Percentiles rank a stretch among this genome's conserved stretches.
Conservation (phyloP, 2,888 invertebrate genomes). For the Lepetodrilus schrolli region DNA sequence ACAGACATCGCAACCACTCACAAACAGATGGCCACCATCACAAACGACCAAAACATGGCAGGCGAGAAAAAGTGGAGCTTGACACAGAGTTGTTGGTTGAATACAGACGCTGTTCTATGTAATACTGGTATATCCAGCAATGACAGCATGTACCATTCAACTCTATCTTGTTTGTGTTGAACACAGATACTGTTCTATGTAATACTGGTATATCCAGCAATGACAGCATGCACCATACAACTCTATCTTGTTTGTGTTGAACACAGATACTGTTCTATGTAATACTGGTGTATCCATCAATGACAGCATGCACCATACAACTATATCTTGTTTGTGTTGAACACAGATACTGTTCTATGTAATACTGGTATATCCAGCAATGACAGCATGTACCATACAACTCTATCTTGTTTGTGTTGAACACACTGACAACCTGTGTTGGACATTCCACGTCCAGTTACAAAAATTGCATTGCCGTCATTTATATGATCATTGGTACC, state of each 20-base stretch:
- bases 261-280: slow-evolving; percentile 11
- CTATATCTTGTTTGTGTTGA: background rate
- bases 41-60: background rate
- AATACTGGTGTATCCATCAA: slow-evolving; percentile 13
- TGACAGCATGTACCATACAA: slow-evolving; percentile 8
- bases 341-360: slow-evolving; percentile 11
- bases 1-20: background rate
- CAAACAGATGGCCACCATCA: background rate
- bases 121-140: slow-evolving; percentile 19
- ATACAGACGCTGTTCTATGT: slow-evolving; percentile 15
- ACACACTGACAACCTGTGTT: too few relatives aligned
- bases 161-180: background rate
- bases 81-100: background rate
- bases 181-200: slow-evolving; percentile 11
- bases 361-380: slow-evolving; percentile 19
- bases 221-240: slow-evolving; percentile 7
- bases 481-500: too few relatives aligned
- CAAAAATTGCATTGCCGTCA: too few relatives aligned
- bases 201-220: slow-evolving; percentile 19
- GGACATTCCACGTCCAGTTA: too few relatives aligned
- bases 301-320: slow-evolving; percentile 7
- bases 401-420: background rate
- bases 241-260: background rate
- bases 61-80: background rate
- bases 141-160: slow-evolving; percentile 11